A percentile compares a stretch with the other conserved stretches of the same genome.
Conservation (phyloP, 2,797 vertebrate species). For the Mormyrus proboscirostris region DNA sequence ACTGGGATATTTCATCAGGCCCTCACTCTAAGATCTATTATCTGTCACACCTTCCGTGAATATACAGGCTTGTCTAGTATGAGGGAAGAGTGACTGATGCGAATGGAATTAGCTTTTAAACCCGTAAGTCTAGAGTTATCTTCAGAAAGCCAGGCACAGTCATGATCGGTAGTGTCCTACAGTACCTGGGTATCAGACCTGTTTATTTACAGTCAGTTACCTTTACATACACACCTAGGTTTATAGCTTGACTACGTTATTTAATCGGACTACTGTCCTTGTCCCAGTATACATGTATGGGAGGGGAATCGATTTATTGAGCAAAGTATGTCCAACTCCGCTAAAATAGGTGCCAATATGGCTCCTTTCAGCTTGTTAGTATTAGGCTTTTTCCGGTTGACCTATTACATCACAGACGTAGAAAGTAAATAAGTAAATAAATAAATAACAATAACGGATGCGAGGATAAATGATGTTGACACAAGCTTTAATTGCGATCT, state of each 20-base stretch:
- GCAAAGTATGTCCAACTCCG: neutral
- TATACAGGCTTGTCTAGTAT: neutral
- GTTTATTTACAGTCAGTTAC: neutral
- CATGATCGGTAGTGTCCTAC: constrained; percentile 52
- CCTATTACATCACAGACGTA: neutral
- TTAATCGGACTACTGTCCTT: neutral
- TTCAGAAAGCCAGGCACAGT: neutral
- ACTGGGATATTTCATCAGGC: neutral
- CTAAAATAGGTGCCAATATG: neutral
- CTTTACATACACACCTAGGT: neutral
- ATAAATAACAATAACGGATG: neutral
- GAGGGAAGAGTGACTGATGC: neutral
- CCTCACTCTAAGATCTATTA: neutral
- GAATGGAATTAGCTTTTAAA: constrained; percentile 22
- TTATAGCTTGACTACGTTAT: neutral
- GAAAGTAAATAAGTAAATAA: neutral
- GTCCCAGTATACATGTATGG: neutral
- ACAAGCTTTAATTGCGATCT: neutral
- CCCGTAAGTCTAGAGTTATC: neutral
- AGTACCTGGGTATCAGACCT: neutral
- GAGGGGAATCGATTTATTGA: neutral
- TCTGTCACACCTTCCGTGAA: neutral
- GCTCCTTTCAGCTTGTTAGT: neutral
- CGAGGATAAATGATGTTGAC: neutral
- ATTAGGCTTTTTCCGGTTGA: neutral